A percentile compares a stretch with the other conserved stretches of the same genome.
These are phyloP conservation scores for Lepidurus apus DNA, from an alignment of 1,140 invertebrate species.

Conservation along the genomic window DNA sequence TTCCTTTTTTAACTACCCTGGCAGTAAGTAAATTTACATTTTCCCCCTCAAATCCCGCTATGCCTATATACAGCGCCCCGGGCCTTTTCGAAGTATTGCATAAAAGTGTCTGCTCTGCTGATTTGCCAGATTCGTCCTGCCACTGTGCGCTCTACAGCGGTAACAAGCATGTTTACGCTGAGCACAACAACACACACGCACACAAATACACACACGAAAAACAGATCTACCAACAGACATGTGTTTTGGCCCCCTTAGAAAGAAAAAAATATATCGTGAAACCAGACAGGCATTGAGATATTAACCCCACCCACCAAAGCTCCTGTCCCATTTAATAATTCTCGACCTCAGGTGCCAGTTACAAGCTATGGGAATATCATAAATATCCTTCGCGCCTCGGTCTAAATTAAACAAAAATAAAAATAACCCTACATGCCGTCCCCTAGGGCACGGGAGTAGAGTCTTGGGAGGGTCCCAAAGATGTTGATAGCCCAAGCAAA, in stretches of 20 bases:
- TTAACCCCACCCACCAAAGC: not conserved
- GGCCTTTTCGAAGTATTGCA: too few species aligned
- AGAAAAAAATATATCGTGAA: not conserved
- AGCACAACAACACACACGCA: not conserved
- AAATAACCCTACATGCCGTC: not conserved
- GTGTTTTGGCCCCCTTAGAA: not conserved
- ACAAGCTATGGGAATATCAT: not conserved
- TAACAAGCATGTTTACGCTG: not conserved
- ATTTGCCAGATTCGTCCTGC: not conserved
- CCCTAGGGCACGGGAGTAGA: too few species aligned
- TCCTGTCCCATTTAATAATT: not conserved
- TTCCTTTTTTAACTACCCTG: too few species aligned
- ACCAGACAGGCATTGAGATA: not conserved
- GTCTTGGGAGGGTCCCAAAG: too few species aligned
- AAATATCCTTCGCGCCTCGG: not conserved
- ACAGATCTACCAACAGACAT: not conserved
- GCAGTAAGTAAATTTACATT: too few species aligned
- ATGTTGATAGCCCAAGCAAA: not conserved
- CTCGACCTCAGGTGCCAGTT: not conserved
- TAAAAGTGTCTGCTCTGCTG: too few species aligned
- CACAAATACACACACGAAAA: constrained; percentile 5
- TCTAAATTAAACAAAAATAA: not conserved
- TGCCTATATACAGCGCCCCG: too few species aligned
- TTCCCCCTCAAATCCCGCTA: too few species aligned
- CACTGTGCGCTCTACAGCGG: not conserved